phyloP scores from a whole-genome alignment of 2,797 vertebrate genomes.

The Catharus ustulatus region DNA sequence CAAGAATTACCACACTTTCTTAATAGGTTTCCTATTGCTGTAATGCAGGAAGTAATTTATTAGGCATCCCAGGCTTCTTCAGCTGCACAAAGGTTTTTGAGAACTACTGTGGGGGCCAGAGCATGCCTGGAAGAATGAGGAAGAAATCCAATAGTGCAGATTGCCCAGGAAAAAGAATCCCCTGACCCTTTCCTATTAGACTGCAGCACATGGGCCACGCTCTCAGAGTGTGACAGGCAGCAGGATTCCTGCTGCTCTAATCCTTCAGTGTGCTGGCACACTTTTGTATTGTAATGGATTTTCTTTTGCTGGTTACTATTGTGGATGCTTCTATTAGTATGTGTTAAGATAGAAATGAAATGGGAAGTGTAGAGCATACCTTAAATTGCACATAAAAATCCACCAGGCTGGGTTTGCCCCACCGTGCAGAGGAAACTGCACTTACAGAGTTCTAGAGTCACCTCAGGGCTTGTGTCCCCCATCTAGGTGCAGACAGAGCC shows the following conservation, averaged over 20 bases:
- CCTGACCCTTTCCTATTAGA: neutral
- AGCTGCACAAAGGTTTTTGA: neutral
- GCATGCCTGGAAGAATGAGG: neutral
- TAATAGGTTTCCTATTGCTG: neutral
- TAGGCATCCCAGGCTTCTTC: neutral
- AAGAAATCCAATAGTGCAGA: neutral
- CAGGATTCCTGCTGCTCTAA: neutral
- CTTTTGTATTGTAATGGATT: constrained; percentile 1
- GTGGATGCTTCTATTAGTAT: constrained; percentile 21
- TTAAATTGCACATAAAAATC: neutral
- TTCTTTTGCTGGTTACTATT: constrained; percentile 7
- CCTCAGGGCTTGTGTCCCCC: neutral
- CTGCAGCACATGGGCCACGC: neutral
- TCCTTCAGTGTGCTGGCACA: neutral
- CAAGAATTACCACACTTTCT: neutral
- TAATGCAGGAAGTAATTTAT: neutral
- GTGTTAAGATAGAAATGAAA: constrained; percentile 54
- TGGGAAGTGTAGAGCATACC: neutral
- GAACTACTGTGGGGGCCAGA: neutral
- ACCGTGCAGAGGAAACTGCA: neutral
- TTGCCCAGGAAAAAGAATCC: neutral
- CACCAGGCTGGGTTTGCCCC: neutral
- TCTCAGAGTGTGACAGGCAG: fast-evolving
- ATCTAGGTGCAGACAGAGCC: neutral
- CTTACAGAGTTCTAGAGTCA: neutral